Evolutionary conservation across 2,888 invertebrate species (phyloP).

Genomic region (Phortica okadai): DNA sequence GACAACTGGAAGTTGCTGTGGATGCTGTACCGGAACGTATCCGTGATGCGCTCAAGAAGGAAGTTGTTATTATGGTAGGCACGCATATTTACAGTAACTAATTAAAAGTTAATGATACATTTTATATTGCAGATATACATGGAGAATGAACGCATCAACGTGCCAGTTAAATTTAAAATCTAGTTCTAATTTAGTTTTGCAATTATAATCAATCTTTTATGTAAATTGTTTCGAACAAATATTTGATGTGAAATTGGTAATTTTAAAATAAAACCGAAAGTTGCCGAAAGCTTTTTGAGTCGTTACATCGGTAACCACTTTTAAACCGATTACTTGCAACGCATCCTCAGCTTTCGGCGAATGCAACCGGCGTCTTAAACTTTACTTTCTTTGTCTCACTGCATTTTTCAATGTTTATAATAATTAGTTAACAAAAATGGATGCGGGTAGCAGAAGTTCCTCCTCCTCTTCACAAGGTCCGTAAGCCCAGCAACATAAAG

Average conservation of each 20-base stretch:
- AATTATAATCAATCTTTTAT: no score
- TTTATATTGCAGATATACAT: conserved; percentile 60
- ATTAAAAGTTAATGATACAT: background rate
- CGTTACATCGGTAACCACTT: no score
- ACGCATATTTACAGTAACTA: background rate
- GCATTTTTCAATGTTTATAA: no score
- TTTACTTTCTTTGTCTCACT: no score
- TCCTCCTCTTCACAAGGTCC: conserved; percentile 47
- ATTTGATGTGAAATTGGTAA: no score
- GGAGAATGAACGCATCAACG: conserved; percentile 72
- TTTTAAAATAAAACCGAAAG: no score
- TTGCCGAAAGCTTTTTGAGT: no score
- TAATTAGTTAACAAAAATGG: conserved; percentile 46
- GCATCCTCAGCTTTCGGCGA: no score
- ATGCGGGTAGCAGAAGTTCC: conserved; percentile 56
- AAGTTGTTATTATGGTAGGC: conserved; percentile 62
- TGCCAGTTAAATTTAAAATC: conserved; percentile 66
- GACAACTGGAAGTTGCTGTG: conserved; percentile 59
- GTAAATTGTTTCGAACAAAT: no score
- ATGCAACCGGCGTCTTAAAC: no score
- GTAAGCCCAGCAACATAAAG: conserved; percentile 41
- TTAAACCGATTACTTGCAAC: no score
- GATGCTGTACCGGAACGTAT: conserved; percentile 45
- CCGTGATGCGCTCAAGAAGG: conserved; percentile 45
- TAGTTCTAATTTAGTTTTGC: no score